Evolutionary conservation across 2,888 invertebrate genomes (phyloP).

Genomic region (Tribolium freemani): DNA sequence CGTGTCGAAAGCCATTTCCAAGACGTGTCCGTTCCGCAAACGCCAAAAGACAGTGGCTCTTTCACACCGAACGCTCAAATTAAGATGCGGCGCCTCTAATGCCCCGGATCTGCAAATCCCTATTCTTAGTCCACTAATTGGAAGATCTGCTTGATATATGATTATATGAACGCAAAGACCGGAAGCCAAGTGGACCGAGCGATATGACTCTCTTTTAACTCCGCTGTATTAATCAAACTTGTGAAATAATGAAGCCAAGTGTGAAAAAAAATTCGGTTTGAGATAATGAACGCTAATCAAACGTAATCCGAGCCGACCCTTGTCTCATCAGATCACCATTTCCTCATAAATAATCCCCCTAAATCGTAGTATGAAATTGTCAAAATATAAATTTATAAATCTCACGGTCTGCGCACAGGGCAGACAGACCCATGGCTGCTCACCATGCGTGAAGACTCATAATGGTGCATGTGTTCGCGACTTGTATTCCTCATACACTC

Average conservation of each 20-base stretch:
- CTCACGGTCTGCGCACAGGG: constrained; percentile 65
- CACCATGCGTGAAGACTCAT: constrained; percentile 65
- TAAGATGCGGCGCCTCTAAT: constrained; percentile 36
- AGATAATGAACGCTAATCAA: constrained; percentile 51
- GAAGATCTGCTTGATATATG: constrained; percentile 25
- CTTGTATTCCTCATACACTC: constrained; percentile 54
- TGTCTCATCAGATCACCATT: constrained; percentile 51
- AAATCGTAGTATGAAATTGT: constrained; percentile 67
- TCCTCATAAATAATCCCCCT: constrained; percentile 65
- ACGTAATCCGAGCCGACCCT: constrained; percentile 56
- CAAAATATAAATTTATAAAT: constrained; percentile 70
- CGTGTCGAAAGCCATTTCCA: neutral
- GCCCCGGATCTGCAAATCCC: constrained; percentile 35
- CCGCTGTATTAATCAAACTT: too few species aligned
- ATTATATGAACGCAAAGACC: neutral
- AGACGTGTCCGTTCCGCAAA: constrained; percentile 36
- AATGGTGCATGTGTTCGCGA: constrained; percentile 66
- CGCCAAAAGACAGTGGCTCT: constrained; percentile 35
- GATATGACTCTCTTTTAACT: constrained; percentile 24
- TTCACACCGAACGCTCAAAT: constrained; percentile 12
- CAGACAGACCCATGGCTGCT: constrained; percentile 59
- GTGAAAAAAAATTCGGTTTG: constrained; percentile 24
- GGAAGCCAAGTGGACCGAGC: constrained; percentile 24
- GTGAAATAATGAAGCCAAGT: constrained; percentile 30
- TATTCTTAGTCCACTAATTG: constrained; percentile 37